Evolutionary conservation across 1,140 invertebrate species (phyloP).

Genomic region (Zaprionus gabonicus): DNA sequence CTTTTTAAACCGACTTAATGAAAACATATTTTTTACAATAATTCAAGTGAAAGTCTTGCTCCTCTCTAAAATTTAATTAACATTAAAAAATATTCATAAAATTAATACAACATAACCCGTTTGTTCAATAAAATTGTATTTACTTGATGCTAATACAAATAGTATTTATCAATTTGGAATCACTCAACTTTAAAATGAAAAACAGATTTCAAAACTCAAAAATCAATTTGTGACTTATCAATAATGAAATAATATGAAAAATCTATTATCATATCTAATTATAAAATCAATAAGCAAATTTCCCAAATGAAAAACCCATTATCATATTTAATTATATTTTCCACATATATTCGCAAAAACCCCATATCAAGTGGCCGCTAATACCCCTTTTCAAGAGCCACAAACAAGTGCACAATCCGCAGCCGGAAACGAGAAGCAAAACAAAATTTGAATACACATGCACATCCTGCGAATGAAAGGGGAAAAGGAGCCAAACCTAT

Average conservation of each 20-base stretch:
- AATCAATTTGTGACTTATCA: not conserved
- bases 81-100: too few species aligned
- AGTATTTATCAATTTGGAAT: too few species aligned
- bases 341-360: not conserved
- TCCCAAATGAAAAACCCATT: not conserved
- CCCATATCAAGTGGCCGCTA: constrained; percentile 1
- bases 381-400: not conserved
- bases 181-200: too few species aligned
- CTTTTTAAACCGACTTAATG: too few species aligned
- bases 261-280: too few species aligned
- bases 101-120: too few species aligned
- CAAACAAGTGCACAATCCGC: not conserved
- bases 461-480: constrained; percentile 41
- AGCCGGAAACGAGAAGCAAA: constrained; percentile 61
- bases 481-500: not conserved
- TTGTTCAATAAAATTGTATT: too few species aligned
- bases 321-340: not conserved
- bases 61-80: too few species aligned
- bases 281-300: not conserved
- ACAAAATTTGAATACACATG: constrained; percentile 68
- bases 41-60: too few species aligned
- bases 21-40: too few species aligned
- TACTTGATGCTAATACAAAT: too few species aligned
- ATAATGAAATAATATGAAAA: too few species aligned
- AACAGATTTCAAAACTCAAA: not conserved